Evolutionary conservation across 2,797 vertebrate species (phyloP), one percentile per base, ranked within the genome.

Genomic region (Knipowitschia caucasica): DNA sequence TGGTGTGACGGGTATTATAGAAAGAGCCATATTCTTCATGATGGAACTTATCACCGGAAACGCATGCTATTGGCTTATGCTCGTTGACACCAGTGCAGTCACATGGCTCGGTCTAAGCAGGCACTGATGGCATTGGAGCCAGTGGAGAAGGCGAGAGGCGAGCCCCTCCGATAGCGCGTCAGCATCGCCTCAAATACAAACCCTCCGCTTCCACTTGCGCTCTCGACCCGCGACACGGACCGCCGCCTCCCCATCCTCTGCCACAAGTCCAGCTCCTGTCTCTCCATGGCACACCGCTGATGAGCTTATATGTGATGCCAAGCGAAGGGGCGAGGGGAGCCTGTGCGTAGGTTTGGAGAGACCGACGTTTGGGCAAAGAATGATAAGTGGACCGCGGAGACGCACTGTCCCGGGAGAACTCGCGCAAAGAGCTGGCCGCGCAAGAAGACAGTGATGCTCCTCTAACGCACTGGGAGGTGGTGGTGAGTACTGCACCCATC

Each of bases 331-430:
- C 49, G 20, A 50, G 34, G 52, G 53, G 57, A 75, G 72, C 65
- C 64, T 78, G 72, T 73, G 66, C 80, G 67, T 69, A 81, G 75
- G 25, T 23, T 4, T n/a, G n/a, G n/a, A 23, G 68, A 44, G 7
- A 25, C 67, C 78, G 75, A 46, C 53, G 79, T 75, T 77, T 50
- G 56, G 7, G 58, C 63, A 53, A 53, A 81, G 77, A 69, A 88
- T 85, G 81, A 81, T 75, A 73, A 56, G 79, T 77, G 78, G 75
- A 76, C 72, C 83, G 52, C 75, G 73, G 56, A 76, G 73, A 80
- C 78, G 77, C 76, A 73, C 82, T 82, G 87, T 89, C 83, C 85
- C 83, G 68, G 80, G 88, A 86, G 84, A 86, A 85, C 76, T 83
- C 81, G 78, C 78, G 72, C 60, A 67, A 73, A 73, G 74, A 82